Percentiles rank a stretch among this genome's conserved stretches.
These are phyloP conservation scores for Lasioglossum calceatum DNA, from an alignment of 2,888 invertebrate genomes.

Conservation along the genomic window DNA sequence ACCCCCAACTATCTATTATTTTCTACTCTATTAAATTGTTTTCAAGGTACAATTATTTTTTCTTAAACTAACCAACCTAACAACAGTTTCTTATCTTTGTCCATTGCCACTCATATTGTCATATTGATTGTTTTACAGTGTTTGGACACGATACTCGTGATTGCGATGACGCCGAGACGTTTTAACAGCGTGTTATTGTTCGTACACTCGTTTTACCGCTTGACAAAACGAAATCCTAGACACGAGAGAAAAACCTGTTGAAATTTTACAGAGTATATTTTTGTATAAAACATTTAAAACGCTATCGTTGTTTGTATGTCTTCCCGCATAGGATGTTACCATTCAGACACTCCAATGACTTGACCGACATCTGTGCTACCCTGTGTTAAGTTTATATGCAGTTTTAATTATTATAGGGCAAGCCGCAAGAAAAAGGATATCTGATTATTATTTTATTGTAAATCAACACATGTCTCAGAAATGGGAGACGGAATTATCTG, in stretches of 20 bases:
- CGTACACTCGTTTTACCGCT: conserved; percentile 58
- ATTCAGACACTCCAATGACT: conserved; percentile 25
- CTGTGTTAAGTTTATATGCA: conserved; percentile 34
- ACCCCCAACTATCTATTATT: background rate
- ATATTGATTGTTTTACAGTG: conserved; percentile 86
- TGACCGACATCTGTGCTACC: conserved; percentile 40
- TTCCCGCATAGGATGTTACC: conserved; percentile 57
- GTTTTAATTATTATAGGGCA: conserved; percentile 3
- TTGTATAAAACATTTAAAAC: conserved; percentile 64
- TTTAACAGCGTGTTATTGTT: conserved; percentile 84
- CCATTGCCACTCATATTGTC: conserved; percentile 18
- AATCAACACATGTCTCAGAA: background rate
- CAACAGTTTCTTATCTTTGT: conserved; percentile 5
- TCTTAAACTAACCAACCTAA: conserved; percentile 20
- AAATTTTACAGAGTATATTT: conserved; percentile 73
- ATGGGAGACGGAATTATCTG: background rate
- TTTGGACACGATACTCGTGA: conserved; percentile 95
- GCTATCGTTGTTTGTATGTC: conserved; percentile 58
- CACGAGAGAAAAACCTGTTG: conserved; percentile 63
- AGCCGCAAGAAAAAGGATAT: conserved; percentile 1
- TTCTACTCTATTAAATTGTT: conserved; percentile 9
- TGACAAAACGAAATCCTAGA: conserved; percentile 53
- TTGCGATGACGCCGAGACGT: conserved; percentile 95
- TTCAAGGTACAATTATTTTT: background rate
- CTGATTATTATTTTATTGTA: conserved; percentile 1